A percentile compares a stretch with the other conserved stretches of the same genome.
Conservation (phyloP, 2,113 vertebrate genomes). For the Sinocyclocheilus anshuiensis region DNA sequence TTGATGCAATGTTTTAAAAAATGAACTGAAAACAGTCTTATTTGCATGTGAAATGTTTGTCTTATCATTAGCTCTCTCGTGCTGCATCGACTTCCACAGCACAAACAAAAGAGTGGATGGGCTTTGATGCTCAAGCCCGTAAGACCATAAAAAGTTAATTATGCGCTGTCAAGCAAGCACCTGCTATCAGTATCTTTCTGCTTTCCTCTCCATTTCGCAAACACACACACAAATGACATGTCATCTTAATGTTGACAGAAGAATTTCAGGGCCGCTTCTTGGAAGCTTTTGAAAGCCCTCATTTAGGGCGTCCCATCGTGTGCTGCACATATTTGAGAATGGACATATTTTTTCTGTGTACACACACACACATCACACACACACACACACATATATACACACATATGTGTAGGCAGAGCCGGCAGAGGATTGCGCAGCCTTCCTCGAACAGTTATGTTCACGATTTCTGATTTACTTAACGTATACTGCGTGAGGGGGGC, state of each 20-base stretch:
- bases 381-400: not conserved
- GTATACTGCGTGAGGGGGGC: too few relatives aligned
- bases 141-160: not conserved
- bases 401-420: too few relatives aligned
- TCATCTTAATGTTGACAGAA: not conserved
- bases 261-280: not conserved
- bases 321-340: not conserved
- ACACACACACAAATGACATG: not conserved
- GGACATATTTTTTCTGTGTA: constrained; percentile 1
- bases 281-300: not conserved
- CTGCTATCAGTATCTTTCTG: not conserved
- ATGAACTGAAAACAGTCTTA: not conserved
- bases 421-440: too few relatives aligned
- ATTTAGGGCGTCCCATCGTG: not conserved
- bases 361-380: not conserved
- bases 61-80: not conserved
- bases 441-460: too few relatives aligned
- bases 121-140: not conserved
- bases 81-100: not conserved
- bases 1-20: not conserved
- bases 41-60: not conserved
- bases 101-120: not conserved
- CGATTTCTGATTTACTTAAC: too few relatives aligned
- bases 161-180: not conserved
- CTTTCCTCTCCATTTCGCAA: not conserved